Evolutionary conservation across 1,140 invertebrate genomes (phyloP).

Genomic region (Bursaphelenchus mucronatus): DNA sequence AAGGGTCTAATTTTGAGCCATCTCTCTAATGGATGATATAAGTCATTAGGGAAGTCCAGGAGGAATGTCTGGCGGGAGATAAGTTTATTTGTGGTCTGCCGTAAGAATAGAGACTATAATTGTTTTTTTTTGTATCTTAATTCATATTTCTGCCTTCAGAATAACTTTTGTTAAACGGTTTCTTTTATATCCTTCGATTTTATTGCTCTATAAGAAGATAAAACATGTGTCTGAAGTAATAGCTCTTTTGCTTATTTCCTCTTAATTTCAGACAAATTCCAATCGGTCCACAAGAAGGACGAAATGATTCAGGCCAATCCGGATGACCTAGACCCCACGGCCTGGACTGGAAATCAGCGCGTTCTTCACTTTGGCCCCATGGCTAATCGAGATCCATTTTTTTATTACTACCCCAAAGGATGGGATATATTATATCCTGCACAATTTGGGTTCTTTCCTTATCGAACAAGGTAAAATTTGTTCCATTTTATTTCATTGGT

Average conservation of each 20-base stretch:
- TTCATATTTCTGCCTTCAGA: too few relatives aligned
- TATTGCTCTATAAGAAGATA: too few relatives aligned
- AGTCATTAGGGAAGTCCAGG: too few relatives aligned
- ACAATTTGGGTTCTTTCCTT: conserved; percentile 60
- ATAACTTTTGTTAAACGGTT: too few relatives aligned
- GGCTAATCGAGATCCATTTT: conserved; percentile 60
- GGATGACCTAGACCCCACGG: conserved; percentile 55
- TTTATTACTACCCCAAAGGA: conserved; percentile 60
- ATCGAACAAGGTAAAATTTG: conserved; percentile 52
- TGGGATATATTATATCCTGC: conserved; percentile 60
- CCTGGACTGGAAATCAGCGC: conserved; percentile 58
- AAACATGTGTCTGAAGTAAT: background rate
- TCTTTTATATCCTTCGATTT: too few relatives aligned
- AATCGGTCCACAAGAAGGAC: conserved; percentile 57
- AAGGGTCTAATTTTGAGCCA: too few relatives aligned
- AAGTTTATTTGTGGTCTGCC: too few relatives aligned
- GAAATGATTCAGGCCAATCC: conserved; percentile 59
- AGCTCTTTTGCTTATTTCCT: conserved; percentile 15
- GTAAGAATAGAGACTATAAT: too few relatives aligned
- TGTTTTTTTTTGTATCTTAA: too few relatives aligned
- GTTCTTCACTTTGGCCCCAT: conserved; percentile 60
- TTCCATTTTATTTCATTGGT: conserved; percentile 15
- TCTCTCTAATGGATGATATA: too few relatives aligned
- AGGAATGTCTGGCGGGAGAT: too few relatives aligned
- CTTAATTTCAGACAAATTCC: conserved; percentile 54